Conservation (phyloP, 2,888 invertebrate species). For the Epinotia ramella region DNA sequence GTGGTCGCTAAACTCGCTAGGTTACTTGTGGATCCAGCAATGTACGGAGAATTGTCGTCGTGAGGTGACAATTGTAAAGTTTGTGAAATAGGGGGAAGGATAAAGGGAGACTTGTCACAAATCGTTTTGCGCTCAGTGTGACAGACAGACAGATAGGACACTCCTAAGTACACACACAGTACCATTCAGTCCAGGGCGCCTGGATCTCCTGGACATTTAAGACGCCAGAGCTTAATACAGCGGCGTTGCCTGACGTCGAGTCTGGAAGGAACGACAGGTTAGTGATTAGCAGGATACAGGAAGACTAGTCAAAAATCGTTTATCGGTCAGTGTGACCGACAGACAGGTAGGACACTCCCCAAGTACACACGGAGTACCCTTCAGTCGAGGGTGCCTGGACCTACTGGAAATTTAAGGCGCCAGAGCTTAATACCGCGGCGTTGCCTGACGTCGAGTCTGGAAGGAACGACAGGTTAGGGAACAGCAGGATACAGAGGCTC, state of each 20-base stretch:
- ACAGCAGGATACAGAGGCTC: no score
- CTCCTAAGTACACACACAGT: slow-evolving; percentile 90
- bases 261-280: slow-evolving; percentile 80
- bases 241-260: slow-evolving; percentile 86
- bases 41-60: no score
- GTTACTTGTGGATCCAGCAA: no score
- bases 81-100: no score
- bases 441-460: slow-evolving; percentile 88
- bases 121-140: no score
- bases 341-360: slow-evolving; percentile 54
- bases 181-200: slow-evolving; percentile 94
- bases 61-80: no score
- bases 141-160: no score
- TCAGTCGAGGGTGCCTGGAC: slow-evolving; percentile 96
- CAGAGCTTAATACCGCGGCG: slow-evolving; percentile 85
- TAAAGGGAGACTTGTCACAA: no score
- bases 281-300: not conserved
- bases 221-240: slow-evolving; percentile 87
- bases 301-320: no score
- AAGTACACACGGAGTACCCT: slow-evolving; percentile 94
- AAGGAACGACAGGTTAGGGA: slow-evolving; percentile 65
- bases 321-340: not conserved
- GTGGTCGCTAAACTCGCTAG: no score
- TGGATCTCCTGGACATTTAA: slow-evolving; percentile 96
- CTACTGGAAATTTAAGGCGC: slow-evolving; percentile 91